These are phyloP conservation scores for Argynnis bischoffii DNA, from an alignment of 2,888 invertebrate species.

Conservation along the genomic window DNA sequence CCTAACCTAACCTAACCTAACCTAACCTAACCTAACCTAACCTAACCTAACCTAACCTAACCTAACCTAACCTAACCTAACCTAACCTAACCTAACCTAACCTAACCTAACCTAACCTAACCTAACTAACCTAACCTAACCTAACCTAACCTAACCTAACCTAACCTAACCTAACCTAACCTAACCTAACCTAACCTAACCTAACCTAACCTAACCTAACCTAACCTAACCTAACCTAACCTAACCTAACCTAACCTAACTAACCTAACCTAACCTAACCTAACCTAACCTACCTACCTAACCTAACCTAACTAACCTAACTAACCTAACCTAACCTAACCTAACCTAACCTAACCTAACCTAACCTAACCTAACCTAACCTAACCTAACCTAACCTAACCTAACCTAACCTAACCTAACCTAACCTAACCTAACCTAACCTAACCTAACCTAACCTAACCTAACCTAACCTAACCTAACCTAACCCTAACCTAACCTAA, in stretches of 20 bases:
- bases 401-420: constrained; percentile 3
- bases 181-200: constrained; percentile 30
- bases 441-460: no score
- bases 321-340: constrained; percentile 3
- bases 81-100: constrained; percentile 38
- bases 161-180: constrained; percentile 3
- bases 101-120: constrained; percentile 38
- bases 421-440: constrained; percentile 22
- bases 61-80: constrained; percentile 27
- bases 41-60: constrained; percentile 3
- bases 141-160: constrained; percentile 3
- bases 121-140: constrained; percentile 22
- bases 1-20: constrained; percentile 3
- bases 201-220: constrained; percentile 3
- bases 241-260: constrained; percentile 3
- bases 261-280: constrained; percentile 3
- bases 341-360: constrained; percentile 3
- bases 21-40: constrained; percentile 3
- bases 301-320: no score
- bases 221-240: constrained; percentile 3
- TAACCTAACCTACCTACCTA: constrained; percentile 1
- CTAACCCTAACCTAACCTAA: no score
- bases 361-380: constrained; percentile 3
- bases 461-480: no score
- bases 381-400: no score